Base-by-base conservation (phyloP, 2,888 invertebrate genomes). In the Muschampia plurimacula region DNA sequence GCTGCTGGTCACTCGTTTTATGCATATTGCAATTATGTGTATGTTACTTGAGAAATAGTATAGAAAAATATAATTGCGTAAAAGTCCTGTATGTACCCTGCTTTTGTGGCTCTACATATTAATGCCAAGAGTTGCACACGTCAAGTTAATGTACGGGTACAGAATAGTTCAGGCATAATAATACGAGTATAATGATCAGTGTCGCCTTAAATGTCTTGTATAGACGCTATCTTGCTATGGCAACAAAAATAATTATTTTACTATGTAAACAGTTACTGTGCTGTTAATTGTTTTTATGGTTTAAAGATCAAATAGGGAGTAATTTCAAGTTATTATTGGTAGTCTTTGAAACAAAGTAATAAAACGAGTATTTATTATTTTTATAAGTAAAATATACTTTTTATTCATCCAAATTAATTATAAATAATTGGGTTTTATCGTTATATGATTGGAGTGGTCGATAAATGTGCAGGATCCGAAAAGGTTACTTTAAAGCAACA, bases 1-100 rank as follows among this genome's bases (percentile, higher is more conserved):
- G 86, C 83, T 78, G 82, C 82, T 86, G 85, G 84, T 84, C 83
- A 84, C 83, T 86, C 84, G 83, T 84, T 86, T 85, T 84, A 84
- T 86, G 84, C 84, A 74, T 77, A 86, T 86, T 84, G 83, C 83
- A 84, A 83, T 83, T 82, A 83, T 80, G 77, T 75, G 74, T 74
- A 81, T 75, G 77, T 79, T 81, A 77, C 80, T 80, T 75, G 78
- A 82, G 81, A 80, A 81, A 80, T 79, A 79, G 77, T 28, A 55
- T 74, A 77, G 77, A 77, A 76, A 78, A 79, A 78, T 77, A 73
- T 80, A 80, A 81, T 82, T 77, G 79, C 72, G 68, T 72, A 77
- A 73, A 71, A 69, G 77, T 76, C 73, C 68, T 72, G 74, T 59
- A 72, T 63, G 68, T 63, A 60, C 69, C 66, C 60, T 2, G 59